phyloP scores from a whole-genome alignment of 2,888 invertebrate species.

The Caenorhabditis auriculariae region DNA sequence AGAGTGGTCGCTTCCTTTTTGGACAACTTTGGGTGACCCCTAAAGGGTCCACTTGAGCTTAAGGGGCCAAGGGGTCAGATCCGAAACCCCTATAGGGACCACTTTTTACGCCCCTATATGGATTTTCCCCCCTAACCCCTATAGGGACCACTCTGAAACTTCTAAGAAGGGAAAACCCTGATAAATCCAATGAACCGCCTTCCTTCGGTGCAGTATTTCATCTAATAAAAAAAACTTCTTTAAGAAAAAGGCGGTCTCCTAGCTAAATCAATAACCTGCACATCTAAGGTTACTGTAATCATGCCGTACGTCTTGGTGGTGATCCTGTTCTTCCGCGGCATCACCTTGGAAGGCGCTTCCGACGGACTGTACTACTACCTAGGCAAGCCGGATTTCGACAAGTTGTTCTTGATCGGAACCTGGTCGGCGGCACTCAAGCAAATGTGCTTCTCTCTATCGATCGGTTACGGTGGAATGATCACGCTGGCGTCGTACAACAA shows the following conservation, averaged over 20 bases:
- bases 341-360: conserved; percentile 48
- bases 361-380: conserved; percentile 52
- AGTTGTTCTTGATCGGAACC: conserved; percentile 22
- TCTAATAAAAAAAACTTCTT: too few species aligned
- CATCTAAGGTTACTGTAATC: conserved; percentile 42
- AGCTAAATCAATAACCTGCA: conserved; percentile 16
- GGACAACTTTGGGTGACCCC: too few species aligned
- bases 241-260: background rate
- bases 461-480: conserved; percentile 55
- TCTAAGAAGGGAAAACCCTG: too few species aligned
- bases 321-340: conserved; percentile 50
- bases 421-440: conserved; percentile 57
- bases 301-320: conserved; percentile 55
- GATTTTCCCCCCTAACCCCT: too few species aligned
- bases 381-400: conserved; percentile 45
- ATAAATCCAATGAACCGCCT: too few species aligned
- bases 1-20: too few species aligned
- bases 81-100: too few species aligned
- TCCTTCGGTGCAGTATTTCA: too few species aligned
- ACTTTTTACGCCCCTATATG: too few species aligned
- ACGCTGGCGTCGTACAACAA: conserved; percentile 53
- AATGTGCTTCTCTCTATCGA: conserved; percentile 52
- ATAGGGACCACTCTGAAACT: too few species aligned
- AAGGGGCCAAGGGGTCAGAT: too few species aligned
- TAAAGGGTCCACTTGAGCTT: too few species aligned